Evolutionary conservation across 2,888 invertebrate species (phyloP).

Genomic region (Nymphalis polychloros): DNA sequence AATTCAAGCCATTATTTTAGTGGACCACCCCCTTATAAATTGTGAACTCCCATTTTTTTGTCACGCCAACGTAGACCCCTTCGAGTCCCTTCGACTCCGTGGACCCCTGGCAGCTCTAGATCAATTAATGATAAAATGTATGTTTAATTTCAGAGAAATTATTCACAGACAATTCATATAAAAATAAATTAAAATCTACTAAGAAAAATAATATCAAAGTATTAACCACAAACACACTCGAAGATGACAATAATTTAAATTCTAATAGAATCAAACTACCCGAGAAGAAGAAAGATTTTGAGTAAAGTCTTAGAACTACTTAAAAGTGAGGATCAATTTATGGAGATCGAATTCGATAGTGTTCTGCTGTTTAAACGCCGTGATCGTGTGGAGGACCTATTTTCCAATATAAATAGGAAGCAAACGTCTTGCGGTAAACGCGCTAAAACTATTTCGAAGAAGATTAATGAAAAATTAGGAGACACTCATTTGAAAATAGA

Average conservation of each 20-base stretch:
- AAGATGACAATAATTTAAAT: neutral
- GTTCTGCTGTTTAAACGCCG: neutral
- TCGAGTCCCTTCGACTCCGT: too few relatives aligned
- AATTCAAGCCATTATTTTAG: too few relatives aligned
- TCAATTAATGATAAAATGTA: neutral
- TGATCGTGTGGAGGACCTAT: neutral
- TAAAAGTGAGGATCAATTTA: neutral
- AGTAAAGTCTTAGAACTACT: slow-evolving; percentile 1
- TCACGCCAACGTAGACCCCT: too few relatives aligned
- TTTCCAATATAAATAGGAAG: slow-evolving; percentile 3
- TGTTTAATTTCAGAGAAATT: slow-evolving; percentile 7
- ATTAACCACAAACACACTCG: too few relatives aligned
- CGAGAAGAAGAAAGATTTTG: slow-evolving; percentile 6
- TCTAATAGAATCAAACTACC: neutral
- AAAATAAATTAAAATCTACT: too few relatives aligned
- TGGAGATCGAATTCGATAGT: slow-evolving; percentile 8
- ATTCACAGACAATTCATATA: neutral
- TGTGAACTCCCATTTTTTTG: too few relatives aligned
- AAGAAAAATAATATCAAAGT: neutral
- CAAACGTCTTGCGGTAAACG: neutral
- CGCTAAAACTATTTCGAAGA: too few relatives aligned
- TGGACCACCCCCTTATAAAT: too few relatives aligned
- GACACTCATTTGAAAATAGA: neutral
- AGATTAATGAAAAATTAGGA: neutral
- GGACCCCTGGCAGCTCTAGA: neutral